Conservation (phyloP, 2,113 vertebrate species). For the Chascanopsetta lugubris region DNA sequence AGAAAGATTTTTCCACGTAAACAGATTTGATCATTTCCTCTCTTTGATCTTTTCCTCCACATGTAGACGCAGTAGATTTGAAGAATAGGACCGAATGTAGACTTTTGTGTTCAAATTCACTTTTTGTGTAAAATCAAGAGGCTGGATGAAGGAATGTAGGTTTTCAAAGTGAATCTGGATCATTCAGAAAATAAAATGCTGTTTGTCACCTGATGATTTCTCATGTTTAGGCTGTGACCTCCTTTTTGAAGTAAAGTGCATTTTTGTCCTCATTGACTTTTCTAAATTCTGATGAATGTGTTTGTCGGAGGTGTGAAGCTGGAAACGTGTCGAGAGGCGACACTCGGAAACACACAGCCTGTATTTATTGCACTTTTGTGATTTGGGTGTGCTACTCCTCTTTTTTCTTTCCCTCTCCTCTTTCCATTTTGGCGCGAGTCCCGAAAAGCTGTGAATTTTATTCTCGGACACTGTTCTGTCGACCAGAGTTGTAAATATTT, state of each 20-base stretch:
- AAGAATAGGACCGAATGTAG: conserved; percentile 11
- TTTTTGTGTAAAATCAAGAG: conserved; percentile 39
- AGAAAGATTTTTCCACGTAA: conserved; percentile 24
- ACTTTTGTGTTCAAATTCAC: conserved; percentile 9
- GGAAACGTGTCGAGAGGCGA: conserved; percentile 50
- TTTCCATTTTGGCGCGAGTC: conserved; percentile 70
- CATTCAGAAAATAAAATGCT: conserved; percentile 55
- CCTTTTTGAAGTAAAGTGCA: conserved; percentile 52
- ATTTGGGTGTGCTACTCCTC: conserved; percentile 77
- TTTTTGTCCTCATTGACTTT: conserved; percentile 37
- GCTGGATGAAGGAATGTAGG: conserved; percentile 65
- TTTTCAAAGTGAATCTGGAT: conserved; percentile 37
- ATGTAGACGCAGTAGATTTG: conserved; percentile 11
- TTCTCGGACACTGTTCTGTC: conserved; percentile 82
- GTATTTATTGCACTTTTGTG: conserved; percentile 86
- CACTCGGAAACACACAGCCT: conserved; percentile 67
- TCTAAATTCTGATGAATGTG: conserved; percentile 48
- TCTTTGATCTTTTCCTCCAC: background rate
- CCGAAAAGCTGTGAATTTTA: conserved; percentile 85
- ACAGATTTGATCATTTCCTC: background rate
- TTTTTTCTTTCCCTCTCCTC: conserved; percentile 51
- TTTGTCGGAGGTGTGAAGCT: conserved; percentile 59
- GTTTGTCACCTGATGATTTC: conserved; percentile 60
- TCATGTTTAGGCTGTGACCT: conserved; percentile 57
- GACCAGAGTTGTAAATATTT: conserved; percentile 84